Evolutionary conservation across 2,113 vertebrate genomes (phyloP), one percentile per base, ranked within the genome.

Genomic region (Urocynchramus pylzowi): DNA sequence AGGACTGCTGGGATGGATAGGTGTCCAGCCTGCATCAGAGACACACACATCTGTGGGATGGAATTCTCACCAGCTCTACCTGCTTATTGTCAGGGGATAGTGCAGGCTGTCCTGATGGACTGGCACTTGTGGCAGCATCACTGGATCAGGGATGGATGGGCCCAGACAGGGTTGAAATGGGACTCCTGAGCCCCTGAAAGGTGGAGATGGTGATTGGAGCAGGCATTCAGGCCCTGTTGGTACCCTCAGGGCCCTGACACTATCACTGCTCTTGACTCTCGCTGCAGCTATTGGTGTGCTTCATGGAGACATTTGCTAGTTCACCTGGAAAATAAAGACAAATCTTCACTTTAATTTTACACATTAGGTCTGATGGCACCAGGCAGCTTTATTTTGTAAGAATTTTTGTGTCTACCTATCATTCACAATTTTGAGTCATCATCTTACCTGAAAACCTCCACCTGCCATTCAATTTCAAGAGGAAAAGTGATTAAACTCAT

Each of bases 61-160:
- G 64, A 65, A 53, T 53, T 82, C 44, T 52, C 87, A 31, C 33
- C 53, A 68, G 6, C 13, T 79, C 44, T 85, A 22, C 17, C 9
- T 44, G 17, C 8, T 54, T 47, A 33, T 28, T 59, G 13, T 17
- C 39, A 42, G 49, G 11, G 12, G 14, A 17, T 10, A 50, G 20
- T 0, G 2, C 27, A 20, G 35, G 23, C 39, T 89, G 37, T 28
- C 31, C 20, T 2, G 2, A 28, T 0, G 2, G 39, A 41, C 17
- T 23, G 56, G 22, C 26, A 33, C 28, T 54, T 45, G 16, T 14
- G n/a, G 4, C 1, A 4, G 16, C 14, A n/a, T 27, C 56, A 26
- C 69, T 57, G 50, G 28, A 52, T 13, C 39, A 63, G 33, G 11
- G 47, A 54, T 49, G 20, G 35, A 27, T 50, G 60, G 42, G 16